A percentile compares a stretch with the other conserved stretches of the same genome.
Conservation (phyloP, 1,140 invertebrate species). For the Aphaenogaster rudis region DNA sequence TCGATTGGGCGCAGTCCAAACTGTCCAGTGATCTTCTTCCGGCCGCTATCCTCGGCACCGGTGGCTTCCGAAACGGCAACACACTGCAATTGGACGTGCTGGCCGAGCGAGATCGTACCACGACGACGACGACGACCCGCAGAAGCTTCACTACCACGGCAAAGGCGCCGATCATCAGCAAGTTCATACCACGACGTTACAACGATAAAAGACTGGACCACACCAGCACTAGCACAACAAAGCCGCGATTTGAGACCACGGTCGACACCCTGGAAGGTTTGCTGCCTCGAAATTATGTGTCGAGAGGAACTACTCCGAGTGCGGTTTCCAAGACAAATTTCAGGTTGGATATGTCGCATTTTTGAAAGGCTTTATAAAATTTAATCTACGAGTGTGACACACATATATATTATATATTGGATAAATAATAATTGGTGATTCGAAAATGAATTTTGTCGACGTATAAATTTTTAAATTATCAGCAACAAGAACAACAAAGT, state of each 20-base stretch:
- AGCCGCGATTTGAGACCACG: slow-evolving; percentile 64
- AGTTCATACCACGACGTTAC: slow-evolving; percentile 89
- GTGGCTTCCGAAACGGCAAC: slow-evolving; percentile 87
- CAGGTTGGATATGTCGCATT: slow-evolving; percentile 52
- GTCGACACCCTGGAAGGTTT: slow-evolving; percentile 73
- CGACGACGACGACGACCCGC: slow-evolving; percentile 49
- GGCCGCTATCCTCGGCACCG: slow-evolving; percentile 81
- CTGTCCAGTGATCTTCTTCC: slow-evolving; percentile 91
- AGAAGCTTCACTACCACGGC: slow-evolving; percentile 81
- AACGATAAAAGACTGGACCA: slow-evolving; percentile 80
- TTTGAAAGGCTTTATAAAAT: neutral
- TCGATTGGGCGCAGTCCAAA: slow-evolving; percentile 94
- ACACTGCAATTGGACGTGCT: slow-evolving; percentile 83
- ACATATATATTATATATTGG: neutral
- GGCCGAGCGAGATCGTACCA: slow-evolving; percentile 54
- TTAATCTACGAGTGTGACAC: neutral
- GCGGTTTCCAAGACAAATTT: slow-evolving; percentile 58
- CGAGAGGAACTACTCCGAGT: slow-evolving; percentile 5
- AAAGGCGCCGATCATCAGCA: slow-evolving; percentile 88
- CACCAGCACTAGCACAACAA: slow-evolving; percentile 31
- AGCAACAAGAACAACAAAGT: neutral
- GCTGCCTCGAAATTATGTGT: slow-evolving; percentile 70
- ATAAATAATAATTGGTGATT: neutral
- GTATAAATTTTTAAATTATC: neutral
- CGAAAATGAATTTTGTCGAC: neutral